These are phyloP conservation scores for Andrena camellia DNA, from an alignment of 2,888 invertebrate genomes.

Conservation along the genomic window DNA sequence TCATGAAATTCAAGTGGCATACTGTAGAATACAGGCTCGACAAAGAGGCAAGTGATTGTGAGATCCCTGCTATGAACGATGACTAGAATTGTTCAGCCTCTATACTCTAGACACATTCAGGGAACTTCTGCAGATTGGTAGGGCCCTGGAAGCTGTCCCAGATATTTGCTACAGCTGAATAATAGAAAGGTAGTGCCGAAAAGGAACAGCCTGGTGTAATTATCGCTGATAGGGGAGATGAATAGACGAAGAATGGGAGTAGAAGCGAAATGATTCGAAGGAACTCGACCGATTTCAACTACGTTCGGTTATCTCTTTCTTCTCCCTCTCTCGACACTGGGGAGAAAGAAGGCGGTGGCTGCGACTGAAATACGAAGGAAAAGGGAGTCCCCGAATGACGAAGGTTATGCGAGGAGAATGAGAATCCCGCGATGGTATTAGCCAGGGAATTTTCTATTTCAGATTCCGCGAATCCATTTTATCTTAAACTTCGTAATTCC, in stretches of 20 bases:
- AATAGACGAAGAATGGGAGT: not conserved
- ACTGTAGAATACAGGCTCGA: not conserved
- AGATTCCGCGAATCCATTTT: conserved; percentile 79
- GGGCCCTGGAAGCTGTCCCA: not conserved
- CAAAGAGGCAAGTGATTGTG: not conserved
- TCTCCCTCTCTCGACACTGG: not conserved
- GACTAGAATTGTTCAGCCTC: not conserved
- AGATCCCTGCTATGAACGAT: conserved; percentile 5
- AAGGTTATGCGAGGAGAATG: conserved; percentile 69
- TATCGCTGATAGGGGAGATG: not conserved
- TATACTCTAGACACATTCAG: not conserved
- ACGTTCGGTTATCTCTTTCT: conserved; percentile 64
- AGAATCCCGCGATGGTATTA: conserved; percentile 73
- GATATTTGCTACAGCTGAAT: not conserved
- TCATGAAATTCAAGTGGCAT: conserved; percentile 16
- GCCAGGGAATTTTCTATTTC: conserved; percentile 80
- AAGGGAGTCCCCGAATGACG: conserved; percentile 65
- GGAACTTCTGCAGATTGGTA: too few relatives aligned
- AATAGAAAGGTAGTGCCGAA: not conserved
- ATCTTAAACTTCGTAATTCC: conserved; percentile 78
- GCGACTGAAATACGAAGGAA: conserved; percentile 63
- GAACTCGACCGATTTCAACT: conserved; percentile 65
- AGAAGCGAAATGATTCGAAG: conserved; percentile 36
- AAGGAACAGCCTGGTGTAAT: conserved; percentile 16
- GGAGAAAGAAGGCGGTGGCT: conserved; percentile 3